A percentile compares a stretch with the other conserved stretches of the same genome.
Evolutionary conservation across 2,797 vertebrate genomes (phyloP).

Genomic region (Chromis chromis): DNA sequence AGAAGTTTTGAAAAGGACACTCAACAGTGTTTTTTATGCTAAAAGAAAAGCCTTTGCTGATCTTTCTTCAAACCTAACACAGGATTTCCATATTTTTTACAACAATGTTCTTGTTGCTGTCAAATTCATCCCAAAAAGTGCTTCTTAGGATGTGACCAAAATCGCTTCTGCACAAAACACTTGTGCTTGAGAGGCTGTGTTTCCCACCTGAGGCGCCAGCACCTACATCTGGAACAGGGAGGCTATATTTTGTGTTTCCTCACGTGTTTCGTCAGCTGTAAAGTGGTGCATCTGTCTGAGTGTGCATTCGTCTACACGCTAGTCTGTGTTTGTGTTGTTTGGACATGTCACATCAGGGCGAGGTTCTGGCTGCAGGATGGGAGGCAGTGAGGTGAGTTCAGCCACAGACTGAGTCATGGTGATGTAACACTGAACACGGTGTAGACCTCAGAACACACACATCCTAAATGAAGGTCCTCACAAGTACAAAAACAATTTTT

Average conservation of each 20-base stretch:
- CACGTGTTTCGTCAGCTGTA: not conserved
- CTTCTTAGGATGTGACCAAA: not conserved
- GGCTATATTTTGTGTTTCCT: not conserved
- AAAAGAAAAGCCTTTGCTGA: too few relatives aligned
- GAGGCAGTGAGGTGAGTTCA: constrained; percentile 45
- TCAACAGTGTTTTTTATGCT: too few relatives aligned
- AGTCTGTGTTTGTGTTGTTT: not conserved
- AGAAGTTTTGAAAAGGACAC: too few relatives aligned
- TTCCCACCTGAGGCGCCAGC: not conserved
- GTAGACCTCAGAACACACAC: not conserved
- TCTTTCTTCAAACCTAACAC: too few relatives aligned
- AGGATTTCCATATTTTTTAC: too few relatives aligned
- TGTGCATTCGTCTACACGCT: not conserved
- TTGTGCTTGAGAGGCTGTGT: not conserved
- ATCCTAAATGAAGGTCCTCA: too few relatives aligned
- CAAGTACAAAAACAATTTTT: too few relatives aligned
- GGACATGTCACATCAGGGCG: constrained; percentile 9
- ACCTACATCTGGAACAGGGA: not conserved
- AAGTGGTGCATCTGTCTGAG: not conserved
- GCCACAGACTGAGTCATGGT: constrained; percentile 31
- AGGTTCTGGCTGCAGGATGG: constrained; percentile 24
- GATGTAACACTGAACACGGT: constrained; percentile 26
- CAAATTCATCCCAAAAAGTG: too few relatives aligned
- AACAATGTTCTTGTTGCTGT: not conserved
- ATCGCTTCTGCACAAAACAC: not conserved